Conservation (phyloP, 2,797 vertebrate species). For the Cirrhinus mrigala region DNA sequence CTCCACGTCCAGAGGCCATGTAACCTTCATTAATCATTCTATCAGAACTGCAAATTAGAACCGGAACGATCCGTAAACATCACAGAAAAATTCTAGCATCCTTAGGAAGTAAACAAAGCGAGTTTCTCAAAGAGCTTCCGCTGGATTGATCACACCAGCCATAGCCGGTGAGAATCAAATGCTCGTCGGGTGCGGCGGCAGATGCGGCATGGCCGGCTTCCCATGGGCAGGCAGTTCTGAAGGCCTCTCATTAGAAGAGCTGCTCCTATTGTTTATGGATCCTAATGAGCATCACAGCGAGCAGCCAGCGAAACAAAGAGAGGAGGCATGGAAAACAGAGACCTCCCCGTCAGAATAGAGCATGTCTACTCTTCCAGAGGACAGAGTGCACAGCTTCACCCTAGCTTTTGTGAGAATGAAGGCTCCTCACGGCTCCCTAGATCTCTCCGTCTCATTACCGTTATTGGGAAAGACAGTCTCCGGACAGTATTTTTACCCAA, state of each 20-base stretch:
- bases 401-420: conserved; percentile 61
- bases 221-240: conserved; percentile 74
- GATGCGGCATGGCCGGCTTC: conserved; percentile 71
- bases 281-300: conserved; percentile 78
- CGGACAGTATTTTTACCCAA: conserved; percentile 72
- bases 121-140: conserved; percentile 48
- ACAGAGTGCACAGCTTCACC: conserved; percentile 50
- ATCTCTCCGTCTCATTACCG: conserved; percentile 72
- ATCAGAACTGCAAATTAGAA: conserved; percentile 62
- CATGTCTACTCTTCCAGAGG: conserved; percentile 56
- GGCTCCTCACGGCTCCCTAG: conserved; percentile 48
- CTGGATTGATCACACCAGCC: conserved; percentile 22
- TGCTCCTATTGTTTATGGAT: conserved; percentile 75
- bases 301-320: conserved; percentile 70
- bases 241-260: conserved; percentile 77
- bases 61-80: conserved; percentile 53
- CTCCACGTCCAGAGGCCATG: conserved; percentile 34
- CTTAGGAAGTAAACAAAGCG: conserved; percentile 67
- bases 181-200: conserved; percentile 68
- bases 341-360: conserved; percentile 65
- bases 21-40: conserved; percentile 67
- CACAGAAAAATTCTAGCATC: conserved; percentile 54
- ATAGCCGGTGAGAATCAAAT: conserved; percentile 64
- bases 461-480: conserved; percentile 75
- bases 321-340: conserved; percentile 58